Conservation (phyloP, 2,888 invertebrate species). For the Tachina fera region DNA sequence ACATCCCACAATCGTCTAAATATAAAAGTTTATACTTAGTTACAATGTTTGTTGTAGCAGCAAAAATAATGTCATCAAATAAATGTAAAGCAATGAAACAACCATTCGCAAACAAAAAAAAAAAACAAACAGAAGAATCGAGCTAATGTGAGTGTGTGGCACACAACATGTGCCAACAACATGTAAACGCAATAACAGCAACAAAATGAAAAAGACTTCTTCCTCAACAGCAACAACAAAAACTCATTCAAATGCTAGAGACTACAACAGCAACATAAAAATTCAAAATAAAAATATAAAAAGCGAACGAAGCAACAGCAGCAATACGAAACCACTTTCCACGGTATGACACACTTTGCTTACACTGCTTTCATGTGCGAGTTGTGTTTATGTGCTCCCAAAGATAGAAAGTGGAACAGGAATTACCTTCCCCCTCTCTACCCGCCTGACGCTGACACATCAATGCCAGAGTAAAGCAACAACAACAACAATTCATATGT, state of each 20-base stretch:
- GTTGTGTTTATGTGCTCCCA: conserved; percentile 76
- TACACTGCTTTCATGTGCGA: conserved; percentile 62
- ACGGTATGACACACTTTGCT: conserved; percentile 68
- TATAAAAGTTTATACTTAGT: conserved; percentile 44
- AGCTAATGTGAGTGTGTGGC: conserved; percentile 21
- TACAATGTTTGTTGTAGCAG: conserved; percentile 53
- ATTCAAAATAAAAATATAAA: conserved; percentile 11
- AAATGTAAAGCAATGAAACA: conserved; percentile 45
- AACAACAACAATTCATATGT: conserved; percentile 29
- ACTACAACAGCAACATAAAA: conserved; percentile 45
- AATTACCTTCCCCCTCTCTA: conserved; percentile 78
- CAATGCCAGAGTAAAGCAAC: conserved; percentile 65
- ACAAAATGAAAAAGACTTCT: conserved; percentile 21
- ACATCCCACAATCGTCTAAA: conserved; percentile 60
- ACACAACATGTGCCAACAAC: conserved; percentile 55
- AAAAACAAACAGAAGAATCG: conserved; percentile 26
- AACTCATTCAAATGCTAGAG: conserved; percentile 29
- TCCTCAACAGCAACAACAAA: conserved; percentile 10
- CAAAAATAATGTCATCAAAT: conserved; percentile 51
- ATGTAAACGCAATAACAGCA: conserved; percentile 53
- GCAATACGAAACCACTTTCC: conserved; percentile 69
- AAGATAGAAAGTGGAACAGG: conserved; percentile 82
- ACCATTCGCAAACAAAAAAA: conserved; percentile 53
- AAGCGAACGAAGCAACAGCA: conserved; percentile 38
- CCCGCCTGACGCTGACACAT: conserved; percentile 54